Conservation (phyloP, 2,113 vertebrate species). For the Seriola aureovittata region DNA sequence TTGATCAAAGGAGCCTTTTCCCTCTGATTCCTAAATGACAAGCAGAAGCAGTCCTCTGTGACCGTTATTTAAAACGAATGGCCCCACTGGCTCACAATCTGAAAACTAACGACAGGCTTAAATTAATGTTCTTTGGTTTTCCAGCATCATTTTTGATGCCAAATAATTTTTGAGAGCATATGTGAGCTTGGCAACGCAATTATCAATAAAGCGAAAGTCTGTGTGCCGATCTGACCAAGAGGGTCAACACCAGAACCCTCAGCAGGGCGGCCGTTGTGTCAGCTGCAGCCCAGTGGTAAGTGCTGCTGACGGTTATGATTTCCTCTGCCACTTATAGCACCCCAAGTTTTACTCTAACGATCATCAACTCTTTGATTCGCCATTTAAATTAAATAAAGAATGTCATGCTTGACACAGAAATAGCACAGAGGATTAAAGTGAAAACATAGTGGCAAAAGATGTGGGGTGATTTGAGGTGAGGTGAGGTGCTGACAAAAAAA, state of each 20-base stretch:
- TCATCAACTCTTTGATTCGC: neutral
- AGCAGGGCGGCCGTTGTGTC: slow-evolving; percentile 23
- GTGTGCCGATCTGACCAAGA: neutral
- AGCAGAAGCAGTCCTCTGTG: neutral
- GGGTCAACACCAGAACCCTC: slow-evolving; percentile 6
- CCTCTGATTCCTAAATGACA: neutral
- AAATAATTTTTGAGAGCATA: slow-evolving; percentile 43
- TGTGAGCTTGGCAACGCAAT: slow-evolving; percentile 4
- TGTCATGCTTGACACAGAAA: neutral
- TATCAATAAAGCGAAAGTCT: slow-evolving; percentile 14
- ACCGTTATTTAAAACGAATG: slow-evolving; percentile 5
- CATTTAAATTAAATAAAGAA: slow-evolving; percentile 3
- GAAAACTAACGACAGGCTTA: neutral
- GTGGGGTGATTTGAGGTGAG: neutral
- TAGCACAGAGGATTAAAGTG: too few relatives aligned
- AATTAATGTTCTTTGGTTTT: neutral
- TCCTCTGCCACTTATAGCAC: slow-evolving; percentile 21
- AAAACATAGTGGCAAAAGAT: neutral
- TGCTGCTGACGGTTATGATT: slow-evolving; percentile 3
- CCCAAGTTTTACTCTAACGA: slow-evolving; percentile 9
- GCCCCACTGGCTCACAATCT: neutral
- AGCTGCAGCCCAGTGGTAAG: slow-evolving; percentile 26
- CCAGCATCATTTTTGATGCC: slow-evolving; percentile 23
- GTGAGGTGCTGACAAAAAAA: neutral
- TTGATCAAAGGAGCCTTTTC: neutral